phyloP scores from a whole-genome alignment of 2,797 vertebrate genomes.

The Chrysolophus pictus region DNA sequence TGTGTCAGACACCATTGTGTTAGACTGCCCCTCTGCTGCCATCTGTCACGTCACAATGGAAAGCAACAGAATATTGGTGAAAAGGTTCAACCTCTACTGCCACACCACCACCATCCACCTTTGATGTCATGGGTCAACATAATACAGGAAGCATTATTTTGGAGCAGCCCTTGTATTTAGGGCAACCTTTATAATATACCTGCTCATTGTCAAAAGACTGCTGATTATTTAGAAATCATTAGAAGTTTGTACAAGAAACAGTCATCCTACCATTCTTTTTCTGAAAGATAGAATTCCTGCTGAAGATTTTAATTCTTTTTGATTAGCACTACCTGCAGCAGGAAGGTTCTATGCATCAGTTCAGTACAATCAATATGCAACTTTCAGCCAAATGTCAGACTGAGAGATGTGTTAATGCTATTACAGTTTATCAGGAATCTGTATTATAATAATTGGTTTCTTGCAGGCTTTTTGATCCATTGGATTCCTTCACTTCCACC shows the following conservation, averaged over 20 bases:
- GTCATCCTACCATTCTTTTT: background rate
- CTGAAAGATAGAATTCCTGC: background rate
- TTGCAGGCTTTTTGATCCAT: background rate
- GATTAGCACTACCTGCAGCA: background rate
- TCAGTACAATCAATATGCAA: slow-evolving; percentile 1
- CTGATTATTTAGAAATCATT: slow-evolving; percentile 36
- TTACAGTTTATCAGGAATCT: slow-evolving; percentile 1
- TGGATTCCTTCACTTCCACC: background rate
- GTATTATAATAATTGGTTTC: background rate
- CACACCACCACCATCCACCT: background rate
- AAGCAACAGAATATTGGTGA: background rate
- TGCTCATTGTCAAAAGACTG: background rate
- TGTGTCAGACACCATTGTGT: background rate
- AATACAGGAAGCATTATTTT: background rate
- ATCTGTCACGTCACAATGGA: background rate
- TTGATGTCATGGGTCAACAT: background rate
- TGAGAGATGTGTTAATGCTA: background rate
- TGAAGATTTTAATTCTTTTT: slow-evolving; percentile 18
- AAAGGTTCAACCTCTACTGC: background rate
- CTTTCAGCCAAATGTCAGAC: slow-evolving; percentile 19
- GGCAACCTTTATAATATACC: background rate
- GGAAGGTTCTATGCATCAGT: background rate
- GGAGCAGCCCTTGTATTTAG: background rate
- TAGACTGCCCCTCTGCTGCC: background rate
- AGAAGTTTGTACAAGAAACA: slow-evolving; percentile 11